A percentile compares a stretch with the other conserved stretches of the same genome.
Conservation (phyloP, 2,888 invertebrate genomes). For the Apamea crenata region DNA sequence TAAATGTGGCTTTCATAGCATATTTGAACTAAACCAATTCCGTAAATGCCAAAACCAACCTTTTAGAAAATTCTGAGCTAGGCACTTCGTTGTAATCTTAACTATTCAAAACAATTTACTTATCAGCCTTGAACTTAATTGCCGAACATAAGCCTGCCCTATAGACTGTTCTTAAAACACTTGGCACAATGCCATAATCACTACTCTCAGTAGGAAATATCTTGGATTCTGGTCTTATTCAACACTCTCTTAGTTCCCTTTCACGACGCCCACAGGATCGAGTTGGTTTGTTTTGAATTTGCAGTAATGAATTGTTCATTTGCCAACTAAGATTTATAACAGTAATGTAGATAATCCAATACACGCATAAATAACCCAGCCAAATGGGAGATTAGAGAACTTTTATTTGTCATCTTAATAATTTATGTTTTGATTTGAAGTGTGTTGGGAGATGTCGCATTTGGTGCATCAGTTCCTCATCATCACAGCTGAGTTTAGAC, state of each 20-base stretch:
- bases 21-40: neutral
- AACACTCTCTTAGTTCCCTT: neutral
- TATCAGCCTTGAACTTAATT: conserved; percentile 41
- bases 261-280: conserved; percentile 17
- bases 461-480: neutral
- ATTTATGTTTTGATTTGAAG: conserved; percentile 16
- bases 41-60: neutral
- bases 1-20: neutral
- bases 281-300: conserved; percentile 24
- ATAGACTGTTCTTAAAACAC: conserved; percentile 11
- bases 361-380: conserved; percentile 16
- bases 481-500: neutral
- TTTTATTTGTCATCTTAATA: conserved; percentile 20
- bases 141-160: conserved; percentile 24
- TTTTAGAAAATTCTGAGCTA: neutral
- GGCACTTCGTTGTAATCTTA: neutral
- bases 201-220: conserved; percentile 4
- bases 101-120: conserved; percentile 25
- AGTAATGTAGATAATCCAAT: conserved; percentile 8
- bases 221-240: conserved; percentile 19
- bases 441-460: neutral
- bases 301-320: conserved; percentile 29
- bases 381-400: conserved; percentile 4
- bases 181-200: conserved; percentile 53
- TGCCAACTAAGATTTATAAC: conserved; percentile 27